Evolutionary conservation across 2,888 invertebrate species (phyloP), one percentile per base, ranked within the genome.

Genomic region (Julus scandinavius): DNA sequence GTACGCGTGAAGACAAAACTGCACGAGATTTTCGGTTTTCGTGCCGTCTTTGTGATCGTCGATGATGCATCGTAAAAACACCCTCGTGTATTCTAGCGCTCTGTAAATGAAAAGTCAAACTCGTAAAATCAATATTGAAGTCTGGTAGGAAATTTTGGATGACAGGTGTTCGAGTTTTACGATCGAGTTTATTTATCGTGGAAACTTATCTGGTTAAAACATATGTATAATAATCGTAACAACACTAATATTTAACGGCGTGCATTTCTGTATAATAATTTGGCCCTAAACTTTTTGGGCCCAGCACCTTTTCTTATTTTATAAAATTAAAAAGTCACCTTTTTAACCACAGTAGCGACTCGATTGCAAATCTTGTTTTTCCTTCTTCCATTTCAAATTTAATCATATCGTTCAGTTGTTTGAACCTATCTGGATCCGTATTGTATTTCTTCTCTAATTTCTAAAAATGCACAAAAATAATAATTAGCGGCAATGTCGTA

Each of bases 281-380:
- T 29, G 29, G 29, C 29, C 29, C 29, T 29, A 29, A 0, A 29
- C 29, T 29, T 29, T 29, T 1, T 29, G 29, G 1, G 29, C 29
- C 29, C 29, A 29, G 29, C 29, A 29, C 29, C 29, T 29, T 0
- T 29, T 29, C 1, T 49, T 49, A 13, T 11, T 49, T 80, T 1
- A 9, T 9, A 80, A 80, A 80, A 9, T 80, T 80, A 38, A 80
- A 20, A n/a, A n/a, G 1, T 88, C 92, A 95, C 96, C 95, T 95
- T 92, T 95, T 95, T 1, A 96, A 93, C 96, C 96, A 96, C 86
- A 96, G 92, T 88, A 96, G 92, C 87, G 96, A 94, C 91, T 95
- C 95, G 41, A 94, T 93, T 45, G 94, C 95, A 89, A 92, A 88
- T 87, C 89, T 88, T 91, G 89, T 92, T 91, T 90, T 29, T 93